Evolutionary conservation across 53 echinoderm and acorn worm genomes (phyloP), one percentile per base, ranked within the genome.

Genomic region (Apostichopus leukothele): DNA sequence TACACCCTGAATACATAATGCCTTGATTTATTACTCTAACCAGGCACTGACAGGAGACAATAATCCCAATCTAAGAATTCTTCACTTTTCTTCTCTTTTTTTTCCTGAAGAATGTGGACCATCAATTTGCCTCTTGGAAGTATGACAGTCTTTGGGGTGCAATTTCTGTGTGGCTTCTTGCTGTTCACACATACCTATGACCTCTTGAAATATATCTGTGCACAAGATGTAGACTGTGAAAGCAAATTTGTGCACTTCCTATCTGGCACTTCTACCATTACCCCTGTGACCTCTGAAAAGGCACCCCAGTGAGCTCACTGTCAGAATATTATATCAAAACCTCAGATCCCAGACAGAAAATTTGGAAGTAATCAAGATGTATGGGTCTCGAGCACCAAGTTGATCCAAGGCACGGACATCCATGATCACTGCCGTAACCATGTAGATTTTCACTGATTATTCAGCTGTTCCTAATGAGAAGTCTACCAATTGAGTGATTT

Each of bases 341-440:
- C 81, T 57, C 81, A 81, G 53, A 55, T 9, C 54, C 54, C 19
- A 55, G 81, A 59, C 55, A 19, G 18, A 81, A 81, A 81, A 81
- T 81, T 81, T 81, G 81, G 81, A 81, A 81, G 59, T 81, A 81
- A 81, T 81, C 81, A 81, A 71, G 14, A 71, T 71, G 71, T 71
- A n/a, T 63, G 63, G 12, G 39, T 39, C 39, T 39, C 39, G 39
- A 39, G 39, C 39, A 39, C 39, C 63, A 13, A 63, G 63, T 16
- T 63, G 63, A 11, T 63, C 63, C 63, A 63, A 4, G 16, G 16
- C 63, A 39, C 39, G 39, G 39, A 39, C 39, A 39, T 39, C 39
- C 39, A 39, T 39, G 39, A 39, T 63, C 63, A 13, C 63, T 57
- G 57, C 10, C 7, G 57, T 57, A 57, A 57, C 8, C 39, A 10